Evolutionary conservation across 2,113 vertebrate genomes (phyloP).

Genomic region (Pleuronectes platessa): DNA sequence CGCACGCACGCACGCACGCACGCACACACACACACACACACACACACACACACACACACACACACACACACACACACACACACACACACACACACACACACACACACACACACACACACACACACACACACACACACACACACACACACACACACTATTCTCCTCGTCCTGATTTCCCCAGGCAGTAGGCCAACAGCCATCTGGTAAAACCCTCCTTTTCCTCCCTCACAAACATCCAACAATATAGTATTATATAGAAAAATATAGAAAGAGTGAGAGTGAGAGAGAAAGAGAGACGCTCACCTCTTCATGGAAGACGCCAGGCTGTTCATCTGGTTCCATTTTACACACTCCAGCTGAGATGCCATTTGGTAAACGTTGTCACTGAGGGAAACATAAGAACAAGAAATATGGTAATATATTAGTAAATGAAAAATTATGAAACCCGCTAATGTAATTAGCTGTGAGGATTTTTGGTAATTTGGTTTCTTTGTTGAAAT

Average conservation of each 20-base stretch:
- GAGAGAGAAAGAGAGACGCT: neutral
- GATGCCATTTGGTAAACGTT: slow-evolving; percentile 81
- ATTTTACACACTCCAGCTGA: slow-evolving; percentile 79
- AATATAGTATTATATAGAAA: neutral
- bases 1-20: too few relatives aligned
- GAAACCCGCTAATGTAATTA: neutral
- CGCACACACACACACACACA: neutral
- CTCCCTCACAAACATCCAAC: neutral
- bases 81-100: neutral
- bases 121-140: neutral
- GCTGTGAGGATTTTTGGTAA: neutral
- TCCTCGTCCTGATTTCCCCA: neutral
- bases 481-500: slow-evolving; percentile 5
- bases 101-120: neutral
- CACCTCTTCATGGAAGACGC: slow-evolving; percentile 76
- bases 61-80: neutral
- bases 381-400: slow-evolving; percentile 64
- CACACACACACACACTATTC: neutral
- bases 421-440: neutral
- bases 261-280: neutral
- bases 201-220: neutral
- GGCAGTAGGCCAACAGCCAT: neutral
- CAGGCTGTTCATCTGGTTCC: slow-evolving; percentile 78
- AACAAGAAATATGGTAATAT: neutral
- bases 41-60: neutral